These are phyloP conservation scores for Macrophya alboannulata DNA, from an alignment of 2,888 invertebrate genomes.

Conservation along the genomic window DNA sequence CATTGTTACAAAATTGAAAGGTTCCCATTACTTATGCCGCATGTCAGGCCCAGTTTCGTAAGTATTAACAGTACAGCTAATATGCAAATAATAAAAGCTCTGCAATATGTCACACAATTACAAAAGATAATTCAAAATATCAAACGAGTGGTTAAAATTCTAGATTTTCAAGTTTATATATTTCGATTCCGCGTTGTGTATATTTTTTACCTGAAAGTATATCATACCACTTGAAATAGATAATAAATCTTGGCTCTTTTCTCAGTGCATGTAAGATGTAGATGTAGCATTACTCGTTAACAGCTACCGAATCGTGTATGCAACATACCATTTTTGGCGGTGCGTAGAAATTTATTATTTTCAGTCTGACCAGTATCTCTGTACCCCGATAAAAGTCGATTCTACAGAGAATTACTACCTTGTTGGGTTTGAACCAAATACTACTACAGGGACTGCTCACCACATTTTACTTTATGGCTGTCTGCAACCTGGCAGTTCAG, in stretches of 20 bases:
- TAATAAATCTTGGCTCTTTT: too few species aligned
- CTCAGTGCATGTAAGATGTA: too few species aligned
- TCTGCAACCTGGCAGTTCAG: conserved; percentile 87
- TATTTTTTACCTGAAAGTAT: too few species aligned
- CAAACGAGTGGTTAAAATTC: too few species aligned
- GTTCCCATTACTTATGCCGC: conserved; percentile 91
- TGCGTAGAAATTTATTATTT: conserved; percentile 81
- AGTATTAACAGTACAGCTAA: conserved; percentile 76
- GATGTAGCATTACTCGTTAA: too few species aligned
- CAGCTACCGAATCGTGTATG: too few species aligned
- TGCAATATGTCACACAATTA: conserved; percentile 24
- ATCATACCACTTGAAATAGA: too few species aligned
- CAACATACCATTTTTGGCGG: too few species aligned
- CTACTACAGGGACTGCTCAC: conserved; percentile 94
- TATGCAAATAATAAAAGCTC: neutral
- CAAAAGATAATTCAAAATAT: too few species aligned
- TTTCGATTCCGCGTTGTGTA: too few species aligned
- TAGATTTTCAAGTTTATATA: too few species aligned
- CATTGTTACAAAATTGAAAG: conserved; percentile 78
- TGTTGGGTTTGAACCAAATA: conserved; percentile 96
- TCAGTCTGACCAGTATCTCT: conserved; percentile 95
- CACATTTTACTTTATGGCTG: conserved; percentile 97
- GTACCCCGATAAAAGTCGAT: conserved; percentile 94
- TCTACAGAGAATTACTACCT: conserved; percentile 90
- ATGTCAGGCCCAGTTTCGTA: conserved; percentile 90